These are phyloP conservation scores for Nebria ingens DNA, from an alignment of 1,140 invertebrate species.

Conservation along the genomic window DNA sequence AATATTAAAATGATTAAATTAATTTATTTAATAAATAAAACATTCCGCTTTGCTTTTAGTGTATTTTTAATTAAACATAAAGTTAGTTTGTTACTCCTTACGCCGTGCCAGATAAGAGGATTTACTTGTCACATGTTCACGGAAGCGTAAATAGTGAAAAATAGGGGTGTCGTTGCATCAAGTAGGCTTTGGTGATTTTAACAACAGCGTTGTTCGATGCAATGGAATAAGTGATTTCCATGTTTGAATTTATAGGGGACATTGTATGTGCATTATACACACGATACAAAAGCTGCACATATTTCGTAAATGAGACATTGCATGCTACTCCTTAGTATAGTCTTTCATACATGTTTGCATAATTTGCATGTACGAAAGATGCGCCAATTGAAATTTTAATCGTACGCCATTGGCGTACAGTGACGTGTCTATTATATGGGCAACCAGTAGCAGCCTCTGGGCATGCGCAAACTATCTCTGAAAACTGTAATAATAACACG, in stretches of 20 bases:
- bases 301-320: too few species aligned
- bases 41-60: too few species aligned
- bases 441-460: not conserved
- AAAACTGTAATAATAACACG: not conserved
- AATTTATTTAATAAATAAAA: too few species aligned
- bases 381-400: not conserved
- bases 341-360: not conserved
- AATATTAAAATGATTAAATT: too few species aligned
- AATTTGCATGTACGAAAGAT: not conserved
- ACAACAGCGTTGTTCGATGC: not conserved
- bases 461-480: not conserved
- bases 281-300: not conserved
- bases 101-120: not conserved
- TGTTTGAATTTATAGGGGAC: not conserved
- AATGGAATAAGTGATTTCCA: not conserved
- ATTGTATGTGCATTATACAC: not conserved
- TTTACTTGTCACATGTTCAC: not conserved
- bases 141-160: not conserved
- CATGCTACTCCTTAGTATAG: not conserved
- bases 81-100: not conserved
- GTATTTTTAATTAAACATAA: too few species aligned
- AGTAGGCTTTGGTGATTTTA: too few species aligned
- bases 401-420: not conserved
- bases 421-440: constrained; percentile 1
- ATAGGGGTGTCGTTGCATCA: too few species aligned